A percentile compares a stretch with the other conserved stretches of the same genome.
Evolutionary conservation across 2,797 vertebrate genomes (phyloP).

Genomic region (Sebastolobus altivelis): DNA sequence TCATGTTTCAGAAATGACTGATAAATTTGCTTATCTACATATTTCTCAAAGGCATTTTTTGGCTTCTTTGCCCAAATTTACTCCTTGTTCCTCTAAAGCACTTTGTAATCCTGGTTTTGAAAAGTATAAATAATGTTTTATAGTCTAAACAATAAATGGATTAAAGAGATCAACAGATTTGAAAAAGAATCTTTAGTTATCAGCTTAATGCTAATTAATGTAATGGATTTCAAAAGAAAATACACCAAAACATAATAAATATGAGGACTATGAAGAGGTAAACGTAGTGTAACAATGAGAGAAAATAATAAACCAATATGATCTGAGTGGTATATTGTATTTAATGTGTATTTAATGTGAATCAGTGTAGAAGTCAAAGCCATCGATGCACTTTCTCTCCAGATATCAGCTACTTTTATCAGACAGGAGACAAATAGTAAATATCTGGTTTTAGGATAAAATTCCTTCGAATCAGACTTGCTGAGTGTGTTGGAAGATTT

Average conservation of each 20-base stretch:
- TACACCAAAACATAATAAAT: neutral
- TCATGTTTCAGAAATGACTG: too few relatives aligned
- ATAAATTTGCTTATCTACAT: too few relatives aligned
- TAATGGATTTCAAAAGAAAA: neutral
- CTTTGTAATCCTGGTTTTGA: neutral
- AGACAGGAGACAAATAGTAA: neutral
- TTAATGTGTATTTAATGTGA: neutral
- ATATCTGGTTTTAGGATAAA: slow-evolving; percentile 1
- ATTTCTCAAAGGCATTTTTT: too few relatives aligned
- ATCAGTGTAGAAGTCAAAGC: neutral
- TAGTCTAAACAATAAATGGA: neutral
- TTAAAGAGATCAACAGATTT: neutral
- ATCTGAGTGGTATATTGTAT: too few relatives aligned
- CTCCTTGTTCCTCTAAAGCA: neutral
- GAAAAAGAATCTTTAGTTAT: neutral
- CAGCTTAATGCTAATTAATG: neutral
- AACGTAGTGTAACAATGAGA: too few relatives aligned
- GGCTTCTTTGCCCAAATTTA: neutral
- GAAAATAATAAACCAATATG: too few relatives aligned
- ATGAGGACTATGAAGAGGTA: accelerated
- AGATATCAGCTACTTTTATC: neutral
- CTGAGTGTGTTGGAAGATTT: neutral
- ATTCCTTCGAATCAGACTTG: neutral
- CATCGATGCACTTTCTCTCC: neutral
- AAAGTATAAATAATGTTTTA: neutral